Evolutionary conservation across 1,140 invertebrate species (phyloP).

Genomic region (Metopolophium dirhodum): DNA sequence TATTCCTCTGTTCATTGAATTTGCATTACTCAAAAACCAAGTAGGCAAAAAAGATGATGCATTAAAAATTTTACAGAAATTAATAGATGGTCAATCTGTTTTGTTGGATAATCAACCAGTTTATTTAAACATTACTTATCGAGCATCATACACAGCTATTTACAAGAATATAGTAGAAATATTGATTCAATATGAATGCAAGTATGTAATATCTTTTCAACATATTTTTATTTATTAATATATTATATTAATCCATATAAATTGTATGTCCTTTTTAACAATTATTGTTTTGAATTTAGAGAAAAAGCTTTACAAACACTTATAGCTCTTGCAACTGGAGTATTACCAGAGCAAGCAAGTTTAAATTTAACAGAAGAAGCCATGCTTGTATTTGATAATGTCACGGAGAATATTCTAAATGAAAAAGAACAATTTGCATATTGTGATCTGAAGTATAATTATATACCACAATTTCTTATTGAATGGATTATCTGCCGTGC

Average conservation of each 20-base stretch:
- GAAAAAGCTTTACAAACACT: conserved; percentile 58
- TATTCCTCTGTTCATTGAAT: conserved; percentile 66
- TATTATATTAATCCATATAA: neutral
- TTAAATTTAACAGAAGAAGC: conserved; percentile 28
- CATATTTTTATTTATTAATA: neutral
- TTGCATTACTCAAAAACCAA: conserved; percentile 70
- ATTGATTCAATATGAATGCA: conserved; percentile 48
- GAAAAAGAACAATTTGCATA: conserved; percentile 40
- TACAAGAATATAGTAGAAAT: conserved; percentile 58
- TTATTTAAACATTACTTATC: conserved; percentile 43
- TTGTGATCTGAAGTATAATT: conserved; percentile 21
- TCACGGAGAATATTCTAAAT: neutral
- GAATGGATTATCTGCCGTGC: conserved; percentile 68
- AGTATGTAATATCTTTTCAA: neutral
- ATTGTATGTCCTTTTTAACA: neutral
- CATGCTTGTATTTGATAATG: conserved; percentile 25
- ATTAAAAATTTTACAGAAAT: conserved; percentile 55
- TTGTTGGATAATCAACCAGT: conserved; percentile 40
- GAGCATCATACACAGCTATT: conserved; percentile 40
- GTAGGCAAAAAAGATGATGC: conserved; percentile 64
- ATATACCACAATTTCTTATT: conserved; percentile 62
- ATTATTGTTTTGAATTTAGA: conserved; percentile 53
- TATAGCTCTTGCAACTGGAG: conserved; percentile 60
- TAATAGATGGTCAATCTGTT: conserved; percentile 35
- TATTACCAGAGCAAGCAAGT: conserved; percentile 59